Conservation (phyloP, 23 tunicate species). For the Halocynthia roretzi region DNA sequence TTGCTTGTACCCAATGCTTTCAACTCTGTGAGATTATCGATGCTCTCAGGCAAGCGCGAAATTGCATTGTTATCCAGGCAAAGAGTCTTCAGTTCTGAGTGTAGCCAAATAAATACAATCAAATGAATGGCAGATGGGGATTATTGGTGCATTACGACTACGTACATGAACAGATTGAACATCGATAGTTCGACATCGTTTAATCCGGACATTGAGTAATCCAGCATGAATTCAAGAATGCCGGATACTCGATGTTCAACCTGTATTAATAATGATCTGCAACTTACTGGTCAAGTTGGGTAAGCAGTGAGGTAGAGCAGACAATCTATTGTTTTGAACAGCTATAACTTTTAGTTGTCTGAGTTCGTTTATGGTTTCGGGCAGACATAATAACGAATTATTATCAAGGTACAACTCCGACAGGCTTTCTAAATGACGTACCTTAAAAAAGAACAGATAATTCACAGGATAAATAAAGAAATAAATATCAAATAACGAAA, state of each 20-base stretch:
- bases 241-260: no score
- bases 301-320: constrained; percentile 38
- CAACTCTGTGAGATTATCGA: constrained; percentile 41
- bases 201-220: no score
- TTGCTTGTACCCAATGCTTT: constrained; percentile 25
- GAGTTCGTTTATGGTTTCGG: constrained; percentile 42
- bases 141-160: not conserved
- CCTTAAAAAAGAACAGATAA: constrained; percentile 19
- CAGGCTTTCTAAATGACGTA: constrained; percentile 36
- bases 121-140: not conserved
- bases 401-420: constrained; percentile 56
- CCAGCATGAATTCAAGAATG: no score
- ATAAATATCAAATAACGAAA: no score
- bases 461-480: no score
- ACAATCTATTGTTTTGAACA: constrained; percentile 57
- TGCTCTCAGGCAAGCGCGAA: constrained; percentile 35
- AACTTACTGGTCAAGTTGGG: constrained; percentile 6
- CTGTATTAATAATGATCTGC: no score
- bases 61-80: constrained; percentile 56
- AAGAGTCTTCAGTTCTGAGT: constrained; percentile 34
- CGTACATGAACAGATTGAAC: no score
- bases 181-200: no score
- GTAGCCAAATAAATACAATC: no score
- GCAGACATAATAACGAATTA: constrained; percentile 48
- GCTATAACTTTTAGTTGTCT: constrained; percentile 39